Conservation (phyloP, 2,888 invertebrate genomes). For the Lobophora halterata region DNA sequence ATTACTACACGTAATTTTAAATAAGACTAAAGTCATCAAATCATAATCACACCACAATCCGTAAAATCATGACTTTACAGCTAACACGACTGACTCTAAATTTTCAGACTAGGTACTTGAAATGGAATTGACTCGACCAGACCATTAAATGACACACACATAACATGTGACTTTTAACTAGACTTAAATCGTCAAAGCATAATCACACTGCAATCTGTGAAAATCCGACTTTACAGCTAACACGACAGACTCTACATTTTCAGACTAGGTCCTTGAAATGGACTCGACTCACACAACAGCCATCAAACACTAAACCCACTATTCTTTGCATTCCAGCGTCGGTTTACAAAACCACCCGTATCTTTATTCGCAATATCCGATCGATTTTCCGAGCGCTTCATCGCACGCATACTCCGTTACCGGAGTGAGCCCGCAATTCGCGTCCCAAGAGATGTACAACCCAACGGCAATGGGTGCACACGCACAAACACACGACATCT, state of each 20-base stretch:
- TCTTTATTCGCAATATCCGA: conserved; percentile 77
- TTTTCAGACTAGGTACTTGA: background rate
- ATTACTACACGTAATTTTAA: too few species aligned
- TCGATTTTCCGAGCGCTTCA: conserved; percentile 78
- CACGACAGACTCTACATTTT: conserved; percentile 1
- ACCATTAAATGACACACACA: background rate
- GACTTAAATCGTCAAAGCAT: too few species aligned
- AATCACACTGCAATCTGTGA: too few species aligned
- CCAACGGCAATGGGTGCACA: conserved; percentile 66
- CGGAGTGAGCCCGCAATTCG: conserved; percentile 75
- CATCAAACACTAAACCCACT: conserved; percentile 35
- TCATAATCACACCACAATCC: too few species aligned
- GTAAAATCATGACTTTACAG: too few species aligned
- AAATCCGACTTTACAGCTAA: background rate
- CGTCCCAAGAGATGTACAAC: conserved; percentile 72
- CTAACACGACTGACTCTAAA: too few species aligned
- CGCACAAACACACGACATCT: conserved; percentile 63
- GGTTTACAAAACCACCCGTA: conserved; percentile 77
- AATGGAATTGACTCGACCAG: background rate
- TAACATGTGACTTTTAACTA: background rate
- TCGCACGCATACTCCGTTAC: conserved; percentile 78
- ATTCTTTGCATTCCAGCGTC: conserved; percentile 75
- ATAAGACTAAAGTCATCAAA: too few species aligned
- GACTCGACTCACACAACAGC: conserved; percentile 14
- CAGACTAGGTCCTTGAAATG: background rate